Evolutionary conservation across 2,888 invertebrate species (phyloP), one percentile per base, ranked within the genome.

Genomic region (Trachelus tabidus): DNA sequence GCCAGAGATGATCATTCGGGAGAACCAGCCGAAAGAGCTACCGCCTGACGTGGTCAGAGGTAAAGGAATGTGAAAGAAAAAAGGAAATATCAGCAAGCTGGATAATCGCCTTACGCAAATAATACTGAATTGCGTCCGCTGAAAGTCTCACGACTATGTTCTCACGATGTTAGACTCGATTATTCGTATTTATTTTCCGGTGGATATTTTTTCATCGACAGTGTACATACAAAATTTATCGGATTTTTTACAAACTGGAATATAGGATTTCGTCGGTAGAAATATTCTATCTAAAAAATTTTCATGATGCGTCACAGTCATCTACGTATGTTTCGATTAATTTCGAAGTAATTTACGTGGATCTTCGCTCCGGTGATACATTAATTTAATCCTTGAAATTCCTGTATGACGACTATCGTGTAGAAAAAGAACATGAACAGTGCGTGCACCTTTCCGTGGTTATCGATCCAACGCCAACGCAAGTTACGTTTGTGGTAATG

Each of bases 21-120:
- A 98, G 93, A 98, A 97, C 92, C 96, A 97, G 91, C 98, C 98
- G 3, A 92, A 95, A 83, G 97, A 97, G 92, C 93, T 98, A 89
- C 98, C 98, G 82, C 97, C 97, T 87, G 98, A 97, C 93, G 98
- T 98, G 89, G 96, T 97, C 86, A 95, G 98, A 95, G 96, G 97
- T 97, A 93, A 92, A 87, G 23, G 40, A 56, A 56, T 56, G 40
- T 56, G 40, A 23, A 56, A 23, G 0, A 34, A 11, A 34, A 11
- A 34, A 34, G 34, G 11, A 34, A 34, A 34, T 34, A 40, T 40
- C 40, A 56, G 15, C 23, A 56, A 23, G 23, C 15, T 56, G 40
- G 23, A 56, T 56, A 56, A 56, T 56, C 40, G 40, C 40, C 40
- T 56, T 23, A 15, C 40, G 23, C 40, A 56, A 56, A 56, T 56